Percentiles rank a stretch among this genome's conserved stretches.
Evolutionary conservation across 2,888 invertebrate genomes (phyloP).

Genomic region (Acleris sparsana): DNA sequence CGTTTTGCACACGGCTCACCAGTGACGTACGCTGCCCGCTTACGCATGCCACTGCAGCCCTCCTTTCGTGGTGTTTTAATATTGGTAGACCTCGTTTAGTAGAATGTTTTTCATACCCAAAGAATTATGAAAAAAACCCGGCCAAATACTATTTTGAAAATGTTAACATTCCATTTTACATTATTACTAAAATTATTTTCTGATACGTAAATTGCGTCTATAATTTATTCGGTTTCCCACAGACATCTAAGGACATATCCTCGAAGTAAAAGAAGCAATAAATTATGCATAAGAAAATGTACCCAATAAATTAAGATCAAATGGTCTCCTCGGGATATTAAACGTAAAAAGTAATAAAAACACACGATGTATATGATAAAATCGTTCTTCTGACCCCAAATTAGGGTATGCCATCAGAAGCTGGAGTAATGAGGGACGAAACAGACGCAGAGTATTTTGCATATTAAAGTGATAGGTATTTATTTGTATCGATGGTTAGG

Average conservation of each 20-base stretch:
- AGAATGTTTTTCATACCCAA: too few species aligned
- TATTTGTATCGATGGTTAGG: background rate
- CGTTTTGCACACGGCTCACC: too few species aligned
- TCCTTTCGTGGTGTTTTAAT: too few species aligned
- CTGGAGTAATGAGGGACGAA: conserved; percentile 15
- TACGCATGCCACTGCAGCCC: too few species aligned
- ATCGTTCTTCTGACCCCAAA: conserved; percentile 33
- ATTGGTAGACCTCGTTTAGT: too few species aligned
- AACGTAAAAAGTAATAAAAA: conserved; percentile 24
- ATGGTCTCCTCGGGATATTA: conserved; percentile 20
- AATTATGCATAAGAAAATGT: background rate
- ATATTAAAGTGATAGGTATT: background rate
- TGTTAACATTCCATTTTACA: too few species aligned
- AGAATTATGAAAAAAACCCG: too few species aligned
- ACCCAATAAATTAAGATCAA: conserved; percentile 13
- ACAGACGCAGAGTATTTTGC: background rate
- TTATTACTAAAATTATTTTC: too few species aligned
- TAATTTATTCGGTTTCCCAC: too few species aligned
- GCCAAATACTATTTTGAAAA: too few species aligned
- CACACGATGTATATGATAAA: conserved; percentile 40
- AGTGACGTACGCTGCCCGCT: too few species aligned
- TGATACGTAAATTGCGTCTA: too few species aligned
- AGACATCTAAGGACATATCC: background rate
- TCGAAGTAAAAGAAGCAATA: background rate
- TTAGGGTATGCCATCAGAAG: conserved; percentile 26